A percentile compares a stretch with the other conserved stretches of the same genome.
phyloP scores from a whole-genome alignment of 2,113 vertebrate species.

The Bambusicola thoracicus region DNA sequence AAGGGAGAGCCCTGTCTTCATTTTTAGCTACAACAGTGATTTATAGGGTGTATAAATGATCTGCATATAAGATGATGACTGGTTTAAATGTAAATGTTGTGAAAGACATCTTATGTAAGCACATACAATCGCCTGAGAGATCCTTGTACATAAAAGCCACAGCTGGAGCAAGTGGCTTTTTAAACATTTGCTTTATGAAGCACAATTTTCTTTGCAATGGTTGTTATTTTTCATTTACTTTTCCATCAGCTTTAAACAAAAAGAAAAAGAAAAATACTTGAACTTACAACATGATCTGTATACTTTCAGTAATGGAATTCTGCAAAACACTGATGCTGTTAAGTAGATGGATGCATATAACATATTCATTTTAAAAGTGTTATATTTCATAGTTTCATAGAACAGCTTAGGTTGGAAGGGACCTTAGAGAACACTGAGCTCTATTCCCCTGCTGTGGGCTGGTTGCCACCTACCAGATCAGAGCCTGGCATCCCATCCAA shows the following conservation, averaged over 20 bases:
- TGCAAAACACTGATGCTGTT: not conserved
- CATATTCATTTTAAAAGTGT: not conserved
- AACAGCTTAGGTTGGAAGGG: too few species aligned
- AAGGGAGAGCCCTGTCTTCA: slow-evolving; percentile 31
- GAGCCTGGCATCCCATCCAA: too few species aligned
- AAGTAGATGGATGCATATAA: not conserved
- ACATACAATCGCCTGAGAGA: slow-evolving; percentile 38
- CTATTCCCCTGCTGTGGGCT: too few species aligned
- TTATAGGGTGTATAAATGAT: slow-evolving; percentile 64
- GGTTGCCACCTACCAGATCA: too few species aligned
- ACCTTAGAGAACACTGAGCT: too few species aligned
- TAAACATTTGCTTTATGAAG: slow-evolving; percentile 56
- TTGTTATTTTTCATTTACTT: slow-evolving; percentile 53
- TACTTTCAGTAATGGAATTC: not conserved
- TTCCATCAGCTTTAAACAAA: not conserved
- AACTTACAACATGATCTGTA: not conserved
- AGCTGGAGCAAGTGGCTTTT: slow-evolving; percentile 53
- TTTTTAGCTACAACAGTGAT: slow-evolving; percentile 55
- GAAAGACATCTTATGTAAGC: slow-evolving; percentile 55
- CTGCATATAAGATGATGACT: slow-evolving; percentile 58
- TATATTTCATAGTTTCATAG: not conserved
- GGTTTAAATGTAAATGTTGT: slow-evolving; percentile 62
- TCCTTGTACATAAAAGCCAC: slow-evolving; percentile 8
- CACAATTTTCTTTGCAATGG: slow-evolving; percentile 20
- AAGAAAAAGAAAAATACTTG: not conserved